Percentiles rank a stretch among this genome's conserved stretches.
Conservation (phyloP, 2,113 vertebrate species). For the Scomber japonicus region DNA sequence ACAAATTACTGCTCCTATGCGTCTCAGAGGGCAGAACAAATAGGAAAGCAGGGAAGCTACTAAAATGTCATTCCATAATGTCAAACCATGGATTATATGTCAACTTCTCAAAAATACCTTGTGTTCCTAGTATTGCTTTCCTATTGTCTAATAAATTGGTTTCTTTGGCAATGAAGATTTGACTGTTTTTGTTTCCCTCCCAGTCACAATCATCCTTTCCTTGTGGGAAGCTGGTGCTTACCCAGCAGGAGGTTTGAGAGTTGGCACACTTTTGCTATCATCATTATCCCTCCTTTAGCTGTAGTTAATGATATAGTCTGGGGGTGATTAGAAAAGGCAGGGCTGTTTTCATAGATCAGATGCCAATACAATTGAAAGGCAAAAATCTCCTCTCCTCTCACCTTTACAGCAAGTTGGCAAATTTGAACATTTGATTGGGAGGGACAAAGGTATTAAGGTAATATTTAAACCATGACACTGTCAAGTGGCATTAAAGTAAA, state of each 20-base stretch:
- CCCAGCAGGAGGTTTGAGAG: conserved; percentile 50
- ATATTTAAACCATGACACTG: background rate
- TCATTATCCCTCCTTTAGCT: conserved; percentile 52
- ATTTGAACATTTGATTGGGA: conserved; percentile 33
- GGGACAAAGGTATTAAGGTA: conserved; percentile 11
- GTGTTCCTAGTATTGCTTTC: conserved; percentile 49
- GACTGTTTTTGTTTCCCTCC: conserved; percentile 58
- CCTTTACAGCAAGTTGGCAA: background rate
- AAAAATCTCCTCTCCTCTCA: background rate
- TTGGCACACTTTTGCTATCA: conserved; percentile 44
- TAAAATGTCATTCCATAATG: conserved; percentile 85
- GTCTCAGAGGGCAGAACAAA: conserved; percentile 72
- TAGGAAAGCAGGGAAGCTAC: conserved; percentile 65
- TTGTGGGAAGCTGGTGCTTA: conserved; percentile 45
- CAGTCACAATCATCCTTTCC: conserved; percentile 45
- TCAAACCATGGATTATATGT: conserved; percentile 82
- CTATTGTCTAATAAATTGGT: conserved; percentile 64
- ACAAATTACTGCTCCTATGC: conserved; percentile 73
- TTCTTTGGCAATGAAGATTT: conserved; percentile 56
- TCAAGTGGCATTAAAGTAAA: background rate
- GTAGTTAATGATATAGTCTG: conserved; percentile 50
- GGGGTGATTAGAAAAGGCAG: conserved; percentile 31
- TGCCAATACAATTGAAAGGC: conserved; percentile 25
- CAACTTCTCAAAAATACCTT: conserved; percentile 60
- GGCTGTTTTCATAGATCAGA: conserved; percentile 40